phyloP scores from a whole-genome alignment of 2,888 invertebrate species.

The Eristalis intricaria region DNA sequence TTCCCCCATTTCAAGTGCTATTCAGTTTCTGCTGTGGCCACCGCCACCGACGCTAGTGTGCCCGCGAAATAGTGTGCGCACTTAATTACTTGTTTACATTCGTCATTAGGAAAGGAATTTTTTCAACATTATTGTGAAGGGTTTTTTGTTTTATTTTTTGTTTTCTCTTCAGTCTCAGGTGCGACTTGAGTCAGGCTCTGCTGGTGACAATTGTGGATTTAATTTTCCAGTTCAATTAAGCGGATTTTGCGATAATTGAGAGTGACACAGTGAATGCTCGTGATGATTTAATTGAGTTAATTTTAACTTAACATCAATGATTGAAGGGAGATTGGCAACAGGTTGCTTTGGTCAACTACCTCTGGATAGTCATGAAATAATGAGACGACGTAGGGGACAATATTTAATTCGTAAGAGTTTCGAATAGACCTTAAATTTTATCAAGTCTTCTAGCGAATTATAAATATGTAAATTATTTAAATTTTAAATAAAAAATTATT shows the following conservation, averaged over 20 bases:
- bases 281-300: neutral
- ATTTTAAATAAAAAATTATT: too few species aligned
- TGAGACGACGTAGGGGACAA: too few species aligned
- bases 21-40: neutral
- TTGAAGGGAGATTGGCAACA: neutral
- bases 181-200: neutral
- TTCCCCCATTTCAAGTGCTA: constrained; percentile 46
- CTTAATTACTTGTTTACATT: constrained; percentile 72
- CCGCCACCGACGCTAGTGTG: neutral
- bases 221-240: constrained; percentile 1
- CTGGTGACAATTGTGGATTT: neutral
- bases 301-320: neutral
- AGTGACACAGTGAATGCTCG: neutral
- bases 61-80: constrained; percentile 50
- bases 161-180: neutral
- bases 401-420: too few species aligned
- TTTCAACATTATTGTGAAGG: constrained; percentile 18
- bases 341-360: neutral
- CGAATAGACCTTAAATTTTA: too few species aligned
- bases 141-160: neutral
- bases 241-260: constrained; percentile 11
- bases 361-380: too few species aligned
- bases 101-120: constrained; percentile 62
- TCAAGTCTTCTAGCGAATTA: too few species aligned
- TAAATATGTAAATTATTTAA: too few species aligned